These are phyloP conservation scores for Batillaria attramentaria DNA, from an alignment of 1,140 invertebrate species.

Conservation along the genomic window DNA sequence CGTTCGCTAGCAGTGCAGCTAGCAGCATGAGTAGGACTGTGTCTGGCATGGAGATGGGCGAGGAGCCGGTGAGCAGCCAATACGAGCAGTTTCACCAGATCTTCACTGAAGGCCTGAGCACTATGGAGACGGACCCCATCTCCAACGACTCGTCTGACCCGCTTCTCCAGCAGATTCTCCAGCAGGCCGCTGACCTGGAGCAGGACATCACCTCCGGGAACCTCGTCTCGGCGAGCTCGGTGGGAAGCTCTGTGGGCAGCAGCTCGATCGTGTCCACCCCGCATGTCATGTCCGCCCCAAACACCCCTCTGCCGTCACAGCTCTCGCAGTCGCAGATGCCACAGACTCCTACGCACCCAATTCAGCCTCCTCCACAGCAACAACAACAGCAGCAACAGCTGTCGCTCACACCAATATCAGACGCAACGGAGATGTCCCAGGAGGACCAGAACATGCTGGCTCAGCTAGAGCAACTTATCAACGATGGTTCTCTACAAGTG, in stretches of 20 bases:
- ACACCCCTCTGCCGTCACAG: background rate
- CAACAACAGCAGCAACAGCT: slow-evolving; percentile 25
- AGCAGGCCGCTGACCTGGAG: slow-evolving; percentile 65
- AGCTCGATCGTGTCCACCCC: slow-evolving; percentile 6
- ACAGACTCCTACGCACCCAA: slow-evolving; percentile 21
- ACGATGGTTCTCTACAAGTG: slow-evolving; percentile 21
- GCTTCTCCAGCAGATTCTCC: slow-evolving; percentile 63
- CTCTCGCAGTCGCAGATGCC: slow-evolving; percentile 20
- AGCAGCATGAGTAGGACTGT: slow-evolving; percentile 14
- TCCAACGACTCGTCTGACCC: slow-evolving; percentile 53
- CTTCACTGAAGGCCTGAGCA: slow-evolving; percentile 30
- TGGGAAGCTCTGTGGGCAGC: background rate
- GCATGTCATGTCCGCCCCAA: background rate
- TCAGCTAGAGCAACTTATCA: slow-evolving; percentile 38
- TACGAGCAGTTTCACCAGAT: slow-evolving; percentile 41
- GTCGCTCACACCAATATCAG: slow-evolving; percentile 26
- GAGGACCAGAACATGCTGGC: slow-evolving; percentile 33
- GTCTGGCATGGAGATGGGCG: slow-evolving; percentile 35
- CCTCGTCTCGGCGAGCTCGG: background rate
- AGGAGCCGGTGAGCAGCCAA: slow-evolving; percentile 13
- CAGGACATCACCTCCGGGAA: slow-evolving; percentile 46
- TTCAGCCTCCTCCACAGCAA: slow-evolving; percentile 17
- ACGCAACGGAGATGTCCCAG: slow-evolving; percentile 20
- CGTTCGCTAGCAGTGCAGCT: background rate
- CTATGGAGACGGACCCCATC: slow-evolving; percentile 24